phyloP scores from a whole-genome alignment of 2,888 invertebrate genomes.

The Alcis repandata region DNA sequence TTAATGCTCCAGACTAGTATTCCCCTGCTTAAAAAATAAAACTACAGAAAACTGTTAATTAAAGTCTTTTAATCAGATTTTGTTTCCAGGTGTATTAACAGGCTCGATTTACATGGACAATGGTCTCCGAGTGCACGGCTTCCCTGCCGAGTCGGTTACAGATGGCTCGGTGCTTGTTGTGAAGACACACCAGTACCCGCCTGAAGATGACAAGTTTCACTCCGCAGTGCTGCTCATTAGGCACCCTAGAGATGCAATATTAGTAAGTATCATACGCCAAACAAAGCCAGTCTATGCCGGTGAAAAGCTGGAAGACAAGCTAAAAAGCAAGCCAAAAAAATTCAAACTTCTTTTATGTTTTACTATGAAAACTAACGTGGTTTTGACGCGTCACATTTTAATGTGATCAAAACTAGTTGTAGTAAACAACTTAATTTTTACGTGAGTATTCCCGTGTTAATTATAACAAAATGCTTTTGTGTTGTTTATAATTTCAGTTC shows the following conservation, averaged over 20 bases:
- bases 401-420: too few species aligned
- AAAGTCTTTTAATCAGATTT: too few species aligned
- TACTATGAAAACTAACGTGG: too few species aligned
- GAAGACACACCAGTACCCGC: constrained; percentile 92
- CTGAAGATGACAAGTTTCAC: constrained; percentile 86
- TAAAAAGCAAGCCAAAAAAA: too few species aligned
- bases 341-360: too few species aligned
- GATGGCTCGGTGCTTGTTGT: constrained; percentile 92
- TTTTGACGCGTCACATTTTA: too few species aligned
- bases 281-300: too few species aligned
- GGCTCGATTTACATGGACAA: constrained; percentile 94
- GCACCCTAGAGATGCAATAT: constrained; percentile 90
- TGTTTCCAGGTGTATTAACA: constrained; percentile 88
- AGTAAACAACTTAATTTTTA: too few species aligned
- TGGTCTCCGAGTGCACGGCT: constrained; percentile 91
- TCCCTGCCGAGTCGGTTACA: constrained; percentile 91
- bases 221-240: constrained; percentile 91
- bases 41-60: background rate
- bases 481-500: constrained; percentile 56
- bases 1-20: too few species aligned
- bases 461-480: constrained; percentile 46
- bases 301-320: too few species aligned
- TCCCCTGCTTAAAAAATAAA: background rate
- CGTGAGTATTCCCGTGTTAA: too few species aligned
- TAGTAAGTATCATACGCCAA: constrained; percentile 65